These are phyloP conservation scores for Anoura caudifer DNA, from an alignment of 2,113 vertebrate genomes.

Conservation along the genomic window DNA sequence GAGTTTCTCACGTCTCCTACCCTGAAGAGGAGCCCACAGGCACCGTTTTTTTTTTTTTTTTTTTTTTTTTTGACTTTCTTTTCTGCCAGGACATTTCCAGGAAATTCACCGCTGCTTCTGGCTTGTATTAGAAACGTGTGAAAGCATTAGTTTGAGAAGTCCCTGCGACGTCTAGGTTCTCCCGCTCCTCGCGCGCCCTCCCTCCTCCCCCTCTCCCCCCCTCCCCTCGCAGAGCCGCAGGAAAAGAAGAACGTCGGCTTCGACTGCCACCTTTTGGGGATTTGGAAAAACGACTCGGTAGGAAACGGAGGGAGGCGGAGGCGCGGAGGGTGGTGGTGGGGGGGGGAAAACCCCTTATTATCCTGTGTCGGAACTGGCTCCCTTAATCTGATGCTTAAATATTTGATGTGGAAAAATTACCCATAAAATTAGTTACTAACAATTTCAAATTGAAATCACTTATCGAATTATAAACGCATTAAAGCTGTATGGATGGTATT, in stretches of 20 bases:
- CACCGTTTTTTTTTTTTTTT: too few species aligned
- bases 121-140: constrained; percentile 76
- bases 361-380: constrained; percentile 70
- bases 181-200: neutral
- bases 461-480: constrained; percentile 78
- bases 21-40: constrained; percentile 5
- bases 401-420: constrained; percentile 79
- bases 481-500: constrained; percentile 73
- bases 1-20: constrained; percentile 19
- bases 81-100: constrained; percentile 47
- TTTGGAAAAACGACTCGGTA: constrained; percentile 82
- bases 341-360: constrained; percentile 68
- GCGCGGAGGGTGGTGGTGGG: neutral
- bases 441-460: constrained; percentile 77
- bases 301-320: constrained; percentile 56
- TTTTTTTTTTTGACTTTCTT: neutral
- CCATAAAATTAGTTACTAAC: constrained; percentile 78
- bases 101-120: constrained; percentile 73
- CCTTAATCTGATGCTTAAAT: constrained; percentile 76
- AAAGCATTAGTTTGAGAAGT: constrained; percentile 46
- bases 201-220: neutral
- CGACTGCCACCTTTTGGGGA: constrained; percentile 97
- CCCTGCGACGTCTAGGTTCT: neutral
- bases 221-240: constrained; percentile 23
- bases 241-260: constrained; percentile 81